phyloP scores from a whole-genome alignment of 2,888 invertebrate species.

The Dorcus parallelipipedus region DNA sequence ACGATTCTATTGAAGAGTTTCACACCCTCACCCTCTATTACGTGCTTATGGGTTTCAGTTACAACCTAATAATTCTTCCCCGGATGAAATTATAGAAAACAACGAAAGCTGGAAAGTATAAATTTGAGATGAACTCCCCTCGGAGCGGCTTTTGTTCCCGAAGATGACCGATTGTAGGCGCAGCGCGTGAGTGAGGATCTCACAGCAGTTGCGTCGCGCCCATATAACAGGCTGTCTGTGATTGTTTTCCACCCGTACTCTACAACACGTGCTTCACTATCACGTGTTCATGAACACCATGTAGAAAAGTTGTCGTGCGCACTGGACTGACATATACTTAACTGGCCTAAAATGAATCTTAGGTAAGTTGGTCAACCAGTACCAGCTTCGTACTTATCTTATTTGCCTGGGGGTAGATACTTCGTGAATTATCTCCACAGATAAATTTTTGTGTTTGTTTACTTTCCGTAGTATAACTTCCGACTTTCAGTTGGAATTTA shows the following conservation, averaged over 20 bases:
- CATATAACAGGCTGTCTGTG: constrained; percentile 39
- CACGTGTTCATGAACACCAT: constrained; percentile 35
- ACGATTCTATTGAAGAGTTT: background rate
- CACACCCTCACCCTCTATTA: background rate
- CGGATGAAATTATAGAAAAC: background rate
- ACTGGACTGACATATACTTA: constrained; percentile 13
- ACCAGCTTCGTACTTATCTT: background rate
- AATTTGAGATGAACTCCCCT: constrained; percentile 23
- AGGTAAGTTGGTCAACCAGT: constrained; percentile 10
- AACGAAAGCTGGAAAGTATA: background rate
- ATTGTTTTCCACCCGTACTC: constrained; percentile 36
- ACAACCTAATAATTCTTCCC: background rate
- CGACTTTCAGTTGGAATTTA: too few species aligned
- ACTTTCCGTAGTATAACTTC: constrained; percentile 9
- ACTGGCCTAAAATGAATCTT: constrained; percentile 9
- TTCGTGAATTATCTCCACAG: background rate
- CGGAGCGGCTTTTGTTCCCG: constrained; percentile 36
- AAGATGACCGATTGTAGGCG: constrained; percentile 42
- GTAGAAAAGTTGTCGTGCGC: constrained; percentile 18
- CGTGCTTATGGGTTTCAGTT: background rate
- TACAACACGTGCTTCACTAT: constrained; percentile 35
- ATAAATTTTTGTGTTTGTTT: constrained; percentile 9
- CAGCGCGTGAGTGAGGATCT: constrained; percentile 38
- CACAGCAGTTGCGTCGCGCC: constrained; percentile 43
- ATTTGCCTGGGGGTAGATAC: background rate